Conservation (phyloP, 1,140 invertebrate genomes). For the Pachypsylla venusta region DNA sequence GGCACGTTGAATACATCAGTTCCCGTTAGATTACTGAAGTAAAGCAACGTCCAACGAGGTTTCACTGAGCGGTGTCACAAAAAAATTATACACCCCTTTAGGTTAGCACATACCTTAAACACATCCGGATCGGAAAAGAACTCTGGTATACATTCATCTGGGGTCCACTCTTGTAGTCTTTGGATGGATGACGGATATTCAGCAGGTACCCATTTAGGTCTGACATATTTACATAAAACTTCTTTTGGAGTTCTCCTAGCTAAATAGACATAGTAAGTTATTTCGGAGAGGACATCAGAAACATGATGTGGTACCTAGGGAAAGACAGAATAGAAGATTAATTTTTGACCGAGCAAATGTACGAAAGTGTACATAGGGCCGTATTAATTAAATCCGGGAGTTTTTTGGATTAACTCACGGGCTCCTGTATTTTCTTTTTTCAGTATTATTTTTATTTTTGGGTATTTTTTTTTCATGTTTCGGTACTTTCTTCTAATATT, state of each 20-base stretch:
- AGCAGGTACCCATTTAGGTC: constrained; percentile 83
- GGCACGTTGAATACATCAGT: too few relatives aligned
- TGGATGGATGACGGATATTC: constrained; percentile 91
- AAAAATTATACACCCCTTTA: background rate
- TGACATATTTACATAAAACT: constrained; percentile 78
- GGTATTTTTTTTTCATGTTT: too few relatives aligned
- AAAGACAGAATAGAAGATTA: too few relatives aligned
- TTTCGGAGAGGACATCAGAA: constrained; percentile 88
- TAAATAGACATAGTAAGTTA: constrained; percentile 95
- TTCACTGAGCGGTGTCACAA: background rate
- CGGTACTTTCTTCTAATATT: too few relatives aligned
- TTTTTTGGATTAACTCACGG: too few relatives aligned
- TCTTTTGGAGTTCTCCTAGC: constrained; percentile 63
- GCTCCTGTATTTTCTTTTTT: too few relatives aligned
- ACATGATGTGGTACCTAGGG: constrained; percentile 87
- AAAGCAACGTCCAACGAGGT: too few relatives aligned
- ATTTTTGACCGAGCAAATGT: too few relatives aligned
- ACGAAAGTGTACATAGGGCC: too few relatives aligned
- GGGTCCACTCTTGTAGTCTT: constrained; percentile 85
- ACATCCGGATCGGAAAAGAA: constrained; percentile 82
- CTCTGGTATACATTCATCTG: constrained; percentile 95
- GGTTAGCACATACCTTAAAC: constrained; percentile 45
- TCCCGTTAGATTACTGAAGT: too few relatives aligned
- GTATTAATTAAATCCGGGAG: too few relatives aligned
- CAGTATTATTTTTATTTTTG: too few relatives aligned